A percentile compares a stretch with the other conserved stretches of the same genome.
These are phyloP conservation scores for Drosophila melanica DNA, from an alignment of 1,140 invertebrate genomes.

Conservation along the genomic window DNA sequence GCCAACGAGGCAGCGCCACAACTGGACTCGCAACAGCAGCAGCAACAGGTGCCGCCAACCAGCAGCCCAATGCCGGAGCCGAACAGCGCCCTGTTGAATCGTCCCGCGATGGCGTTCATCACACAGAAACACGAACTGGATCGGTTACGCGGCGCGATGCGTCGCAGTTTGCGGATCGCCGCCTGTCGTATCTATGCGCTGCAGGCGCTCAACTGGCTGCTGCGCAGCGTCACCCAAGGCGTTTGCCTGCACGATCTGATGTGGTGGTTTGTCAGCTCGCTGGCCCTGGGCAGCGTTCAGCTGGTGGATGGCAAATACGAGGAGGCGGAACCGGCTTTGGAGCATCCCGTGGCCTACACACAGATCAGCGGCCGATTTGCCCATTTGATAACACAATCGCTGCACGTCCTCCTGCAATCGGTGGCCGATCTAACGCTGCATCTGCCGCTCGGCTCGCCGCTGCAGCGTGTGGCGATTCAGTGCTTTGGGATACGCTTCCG, in stretches of 20 bases:
- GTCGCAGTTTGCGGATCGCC: constrained; percentile 91
- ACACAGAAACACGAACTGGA: constrained; percentile 94
- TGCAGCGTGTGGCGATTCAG: constrained; percentile 95
- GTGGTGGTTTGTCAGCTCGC: constrained; percentile 96
- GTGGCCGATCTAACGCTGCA: constrained; percentile 96
- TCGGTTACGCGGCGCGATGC: constrained; percentile 92
- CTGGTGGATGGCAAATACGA: constrained; percentile 58
- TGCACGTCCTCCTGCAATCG: constrained; percentile 95
- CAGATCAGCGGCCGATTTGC: constrained; percentile 92
- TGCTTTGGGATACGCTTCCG: constrained; percentile 97
- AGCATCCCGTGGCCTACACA: constrained; percentile 93
- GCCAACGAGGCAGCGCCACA: constrained; percentile 18
- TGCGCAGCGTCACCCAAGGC: constrained; percentile 95
- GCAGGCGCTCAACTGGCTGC: constrained; percentile 96
- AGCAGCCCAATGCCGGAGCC: constrained; percentile 8
- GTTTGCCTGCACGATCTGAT: constrained; percentile 95
- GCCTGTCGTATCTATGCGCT: constrained; percentile 93
- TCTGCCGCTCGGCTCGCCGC: constrained; percentile 92
- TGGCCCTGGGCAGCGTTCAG: constrained; percentile 85
- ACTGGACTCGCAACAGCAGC: neutral
- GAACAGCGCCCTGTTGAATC: constrained; percentile 84
- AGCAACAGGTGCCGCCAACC: neutral
- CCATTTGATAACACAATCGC: constrained; percentile 91
- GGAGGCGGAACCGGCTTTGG: constrained; percentile 86
- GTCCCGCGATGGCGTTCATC: constrained; percentile 93